phyloP scores from a whole-genome alignment of 2,797 vertebrate genomes.

The Anomalospiza imberbis region DNA sequence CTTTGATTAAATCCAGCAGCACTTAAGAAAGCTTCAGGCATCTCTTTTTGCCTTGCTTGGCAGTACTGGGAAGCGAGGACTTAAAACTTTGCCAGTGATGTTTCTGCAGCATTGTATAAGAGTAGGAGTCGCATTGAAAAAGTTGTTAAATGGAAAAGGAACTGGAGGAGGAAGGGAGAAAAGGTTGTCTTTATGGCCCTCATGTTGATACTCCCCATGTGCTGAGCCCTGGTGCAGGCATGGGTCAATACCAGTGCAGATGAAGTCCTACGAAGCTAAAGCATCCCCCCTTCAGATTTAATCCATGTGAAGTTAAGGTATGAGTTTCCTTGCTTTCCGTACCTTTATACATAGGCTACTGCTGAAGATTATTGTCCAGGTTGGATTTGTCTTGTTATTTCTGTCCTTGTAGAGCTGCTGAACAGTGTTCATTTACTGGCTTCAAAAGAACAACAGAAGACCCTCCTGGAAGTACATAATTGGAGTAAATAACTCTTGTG shows the following conservation, averaged over 20 bases:
- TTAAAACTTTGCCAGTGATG: neutral
- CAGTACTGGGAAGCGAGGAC: neutral
- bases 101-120: neutral
- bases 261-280: neutral
- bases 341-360: neutral
- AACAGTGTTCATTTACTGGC: neutral
- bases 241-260: neutral
- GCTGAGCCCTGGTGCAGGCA: neutral
- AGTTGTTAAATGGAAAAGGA: neutral
- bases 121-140: accelerated
- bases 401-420: neutral
- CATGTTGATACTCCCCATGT: accelerated
- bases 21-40: neutral
- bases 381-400: neutral
- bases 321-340: neutral
- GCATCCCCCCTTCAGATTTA: neutral
- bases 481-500: neutral
- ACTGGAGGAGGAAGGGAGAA: neutral
- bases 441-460: neutral
- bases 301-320: neutral
- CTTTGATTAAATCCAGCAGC: conserved; percentile 7
- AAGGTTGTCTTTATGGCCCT: neutral
- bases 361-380: neutral
- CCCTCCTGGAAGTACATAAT: neutral
- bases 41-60: neutral